These are phyloP conservation scores for Tachypleus tridentatus DNA, from an alignment of 1,140 invertebrate genomes.

Conservation along the genomic window DNA sequence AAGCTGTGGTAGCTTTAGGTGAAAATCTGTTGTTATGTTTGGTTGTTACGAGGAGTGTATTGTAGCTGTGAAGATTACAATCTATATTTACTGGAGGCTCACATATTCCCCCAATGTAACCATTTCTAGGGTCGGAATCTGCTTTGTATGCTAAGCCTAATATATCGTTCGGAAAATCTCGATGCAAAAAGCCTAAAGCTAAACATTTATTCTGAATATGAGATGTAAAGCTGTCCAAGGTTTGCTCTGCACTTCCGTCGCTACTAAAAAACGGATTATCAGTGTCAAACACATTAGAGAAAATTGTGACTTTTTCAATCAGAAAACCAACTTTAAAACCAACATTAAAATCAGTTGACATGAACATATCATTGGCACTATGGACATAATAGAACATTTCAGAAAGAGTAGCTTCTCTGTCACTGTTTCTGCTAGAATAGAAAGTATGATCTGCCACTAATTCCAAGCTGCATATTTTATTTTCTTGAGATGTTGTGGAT, in stretches of 20 bases:
- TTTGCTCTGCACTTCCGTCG: slow-evolving; percentile 1
- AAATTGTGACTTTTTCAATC: slow-evolving; percentile 3
- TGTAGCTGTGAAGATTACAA: neutral
- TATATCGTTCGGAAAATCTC: slow-evolving; percentile 3
- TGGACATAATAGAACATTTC: slow-evolving; percentile 9
- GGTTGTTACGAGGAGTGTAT: slow-evolving; percentile 6
- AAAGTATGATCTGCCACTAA: neutral
- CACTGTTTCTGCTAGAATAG: neutral
- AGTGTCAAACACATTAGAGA: neutral
- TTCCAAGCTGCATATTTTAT: slow-evolving; percentile 2
- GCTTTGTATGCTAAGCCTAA: slow-evolving; percentile 10
- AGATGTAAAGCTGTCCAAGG: slow-evolving; percentile 6
- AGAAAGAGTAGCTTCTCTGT: neutral
- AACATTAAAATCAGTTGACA: slow-evolving; percentile 5
- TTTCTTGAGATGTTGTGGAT: too few species aligned
- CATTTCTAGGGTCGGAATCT: slow-evolving; percentile 1
- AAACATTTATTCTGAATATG: slow-evolving; percentile 9
- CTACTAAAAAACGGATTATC: neutral
- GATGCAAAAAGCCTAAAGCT: slow-evolving; percentile 3
- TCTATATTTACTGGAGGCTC: neutral
- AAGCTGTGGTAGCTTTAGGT: slow-evolving; percentile 2
- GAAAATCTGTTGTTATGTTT: neutral
- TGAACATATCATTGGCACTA: slow-evolving; percentile 6
- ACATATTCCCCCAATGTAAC: slow-evolving; percentile 9
- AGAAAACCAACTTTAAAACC: slow-evolving; percentile 10